phyloP scores from a whole-genome alignment of 2,797 vertebrate species.

The Ctenochaetus hawaiiensis region DNA sequence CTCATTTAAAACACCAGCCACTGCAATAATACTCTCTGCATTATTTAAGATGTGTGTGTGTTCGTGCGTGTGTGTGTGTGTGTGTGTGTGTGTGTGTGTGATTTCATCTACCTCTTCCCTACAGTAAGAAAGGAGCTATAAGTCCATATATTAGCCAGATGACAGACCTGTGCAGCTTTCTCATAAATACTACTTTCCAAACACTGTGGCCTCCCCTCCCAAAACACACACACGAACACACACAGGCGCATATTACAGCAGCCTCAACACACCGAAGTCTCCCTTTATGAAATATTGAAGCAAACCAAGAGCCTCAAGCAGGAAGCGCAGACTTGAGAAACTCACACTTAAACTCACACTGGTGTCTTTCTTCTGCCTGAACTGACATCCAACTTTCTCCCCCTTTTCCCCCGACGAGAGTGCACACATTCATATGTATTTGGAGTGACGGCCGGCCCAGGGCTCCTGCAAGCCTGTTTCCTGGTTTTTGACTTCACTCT shows the following conservation, averaged over 20 bases:
- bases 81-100: slow-evolving; percentile 17
- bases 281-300: slow-evolving; percentile 74
- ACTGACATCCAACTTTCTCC: slow-evolving; percentile 17
- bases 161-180: slow-evolving; percentile 57
- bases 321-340: slow-evolving; percentile 36
- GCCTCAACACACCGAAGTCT: slow-evolving; percentile 27
- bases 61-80: slow-evolving; percentile 11
- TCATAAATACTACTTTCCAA: slow-evolving; percentile 71
- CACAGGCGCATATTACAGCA: slow-evolving; percentile 15
- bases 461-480: neutral
- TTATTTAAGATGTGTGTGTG: slow-evolving; percentile 71
- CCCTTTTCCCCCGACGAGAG: neutral
- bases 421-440: neutral
- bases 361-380: slow-evolving; percentile 2
- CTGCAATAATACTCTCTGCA: slow-evolving; percentile 72
- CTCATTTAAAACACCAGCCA: slow-evolving; percentile 67
- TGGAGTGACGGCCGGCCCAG: neutral
- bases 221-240: slow-evolving; percentile 4
- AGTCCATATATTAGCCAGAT: slow-evolving; percentile 64
- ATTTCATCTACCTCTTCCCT: slow-evolving; percentile 29
- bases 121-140: slow-evolving; percentile 28
- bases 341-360: slow-evolving; percentile 12
- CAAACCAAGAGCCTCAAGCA: slow-evolving; percentile 56
- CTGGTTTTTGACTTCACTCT: slow-evolving; percentile 1
- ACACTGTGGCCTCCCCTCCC: slow-evolving; percentile 30